phyloP scores from a whole-genome alignment of 2,888 invertebrate species.

The Lamellibrachia satsuma region DNA sequence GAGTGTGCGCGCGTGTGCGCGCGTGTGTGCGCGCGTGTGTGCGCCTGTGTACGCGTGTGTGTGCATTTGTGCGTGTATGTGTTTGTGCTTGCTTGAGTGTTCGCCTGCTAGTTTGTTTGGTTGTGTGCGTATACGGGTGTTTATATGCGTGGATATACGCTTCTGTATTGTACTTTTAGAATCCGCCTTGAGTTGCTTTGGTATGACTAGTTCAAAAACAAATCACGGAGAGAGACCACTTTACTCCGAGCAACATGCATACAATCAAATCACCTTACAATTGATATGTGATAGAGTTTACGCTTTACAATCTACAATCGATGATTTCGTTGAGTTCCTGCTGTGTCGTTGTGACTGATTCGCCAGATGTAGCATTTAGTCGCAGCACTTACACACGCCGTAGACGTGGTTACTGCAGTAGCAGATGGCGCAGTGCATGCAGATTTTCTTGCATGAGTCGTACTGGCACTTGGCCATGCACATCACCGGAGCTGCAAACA shows the following conservation, averaged over 20 bases:
- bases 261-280: background rate
- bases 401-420: background rate
- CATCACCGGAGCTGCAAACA: background rate
- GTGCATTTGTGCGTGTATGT: background rate
- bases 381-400: background rate
- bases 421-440: conserved; percentile 13
- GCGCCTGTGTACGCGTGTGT: background rate
- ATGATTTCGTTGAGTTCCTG: background rate
- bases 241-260: background rate
- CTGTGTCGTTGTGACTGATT: background rate
- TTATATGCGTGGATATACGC: background rate
- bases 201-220: background rate
- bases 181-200: background rate
- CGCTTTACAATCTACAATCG: background rate
- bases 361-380: background rate
- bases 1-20: too few relatives aligned
- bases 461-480: conserved; percentile 7
- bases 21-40: too few relatives aligned
- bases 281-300: background rate
- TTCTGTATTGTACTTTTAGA: background rate
- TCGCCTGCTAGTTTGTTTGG: background rate
- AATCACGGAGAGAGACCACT: background rate
- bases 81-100: background rate
- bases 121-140: background rate
- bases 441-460: background rate